phyloP scores from a whole-genome alignment of 2,888 invertebrate species.

The Cryptophagus acutangulus region DNA sequence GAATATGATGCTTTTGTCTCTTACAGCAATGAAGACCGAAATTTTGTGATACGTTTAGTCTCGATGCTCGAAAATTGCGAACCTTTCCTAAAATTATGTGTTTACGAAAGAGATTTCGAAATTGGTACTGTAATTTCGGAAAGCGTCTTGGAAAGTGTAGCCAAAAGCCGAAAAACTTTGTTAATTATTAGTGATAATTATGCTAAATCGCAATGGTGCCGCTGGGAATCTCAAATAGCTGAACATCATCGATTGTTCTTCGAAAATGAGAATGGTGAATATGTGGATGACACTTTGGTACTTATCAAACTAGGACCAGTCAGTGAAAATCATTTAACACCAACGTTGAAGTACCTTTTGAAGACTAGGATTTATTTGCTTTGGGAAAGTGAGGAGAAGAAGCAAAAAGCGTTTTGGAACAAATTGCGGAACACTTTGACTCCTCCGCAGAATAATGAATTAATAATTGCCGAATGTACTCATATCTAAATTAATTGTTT shows the following conservation, averaged over 20 bases:
- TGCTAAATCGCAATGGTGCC: constrained; percentile 67
- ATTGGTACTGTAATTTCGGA: constrained; percentile 62
- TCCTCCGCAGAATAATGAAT: constrained; percentile 13
- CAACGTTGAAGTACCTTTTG: constrained; percentile 57
- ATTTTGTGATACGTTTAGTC: constrained; percentile 58
- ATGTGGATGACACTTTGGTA: constrained; percentile 55
- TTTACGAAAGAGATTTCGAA: constrained; percentile 66
- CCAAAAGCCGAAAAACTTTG: constrained; percentile 60
- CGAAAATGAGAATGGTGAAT: constrained; percentile 50
- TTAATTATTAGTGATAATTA: constrained; percentile 64
- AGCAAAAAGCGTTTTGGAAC: constrained; percentile 42
- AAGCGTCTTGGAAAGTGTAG: constrained; percentile 60
- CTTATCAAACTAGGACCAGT: constrained; percentile 60
- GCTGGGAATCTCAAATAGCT: constrained; percentile 65
- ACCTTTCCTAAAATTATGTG: constrained; percentile 59
- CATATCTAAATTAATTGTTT: too few species aligned
- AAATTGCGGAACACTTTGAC: constrained; percentile 38
- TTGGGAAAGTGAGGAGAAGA: constrained; percentile 52
- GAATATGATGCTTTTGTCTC: constrained; percentile 60
- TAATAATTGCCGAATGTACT: neutral
- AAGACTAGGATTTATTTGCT: constrained; percentile 61
- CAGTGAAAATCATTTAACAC: constrained; percentile 53
- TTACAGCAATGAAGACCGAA: constrained; percentile 57
- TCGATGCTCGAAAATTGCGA: constrained; percentile 56
- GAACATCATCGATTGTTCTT: constrained; percentile 60